These are phyloP conservation scores for Pseudochirops cupreus DNA, from an alignment of 2,797 vertebrate species.

Conservation along the genomic window DNA sequence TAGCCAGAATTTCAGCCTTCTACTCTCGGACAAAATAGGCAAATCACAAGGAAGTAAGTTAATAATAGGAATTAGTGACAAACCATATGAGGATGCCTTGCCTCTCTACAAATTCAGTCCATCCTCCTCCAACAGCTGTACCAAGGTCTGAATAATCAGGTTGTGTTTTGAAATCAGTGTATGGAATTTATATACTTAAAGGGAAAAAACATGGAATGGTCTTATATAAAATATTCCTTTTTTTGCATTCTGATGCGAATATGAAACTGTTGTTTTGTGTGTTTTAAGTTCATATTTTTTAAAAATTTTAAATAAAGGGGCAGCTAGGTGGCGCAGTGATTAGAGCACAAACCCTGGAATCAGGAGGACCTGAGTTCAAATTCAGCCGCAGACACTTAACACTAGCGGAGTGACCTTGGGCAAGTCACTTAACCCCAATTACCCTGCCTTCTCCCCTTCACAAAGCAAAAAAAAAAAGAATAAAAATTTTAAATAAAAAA, in stretches of 20 bases:
- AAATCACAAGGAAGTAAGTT: not conserved
- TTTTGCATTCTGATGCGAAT: not conserved
- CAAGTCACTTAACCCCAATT: too few relatives aligned
- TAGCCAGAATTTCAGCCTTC: not conserved
- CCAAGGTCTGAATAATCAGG: not conserved
- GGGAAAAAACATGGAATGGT: not conserved
- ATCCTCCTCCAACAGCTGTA: not conserved
- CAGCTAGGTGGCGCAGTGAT: too few relatives aligned
- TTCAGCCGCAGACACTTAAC: too few relatives aligned
- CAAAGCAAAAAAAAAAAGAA: too few relatives aligned
- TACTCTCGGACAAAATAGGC: not conserved
- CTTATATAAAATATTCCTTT: not conserved
- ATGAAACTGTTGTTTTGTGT: not conserved
- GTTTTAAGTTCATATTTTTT: not conserved
- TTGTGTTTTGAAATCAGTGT: not conserved
- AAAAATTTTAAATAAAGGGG: not conserved
- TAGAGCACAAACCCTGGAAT: too few relatives aligned
- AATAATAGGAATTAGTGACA: slow-evolving; percentile 2
- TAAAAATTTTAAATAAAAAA: not conserved
- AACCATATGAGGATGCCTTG: not conserved
- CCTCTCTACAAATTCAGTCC: not conserved
- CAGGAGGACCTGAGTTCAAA: too few relatives aligned
- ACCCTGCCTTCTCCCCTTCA: too few relatives aligned
- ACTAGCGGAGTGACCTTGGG: too few relatives aligned
- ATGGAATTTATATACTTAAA: not conserved